Evolutionary conservation across 2,888 invertebrate genomes (phyloP).

Genomic region (Fragum fragum): DNA sequence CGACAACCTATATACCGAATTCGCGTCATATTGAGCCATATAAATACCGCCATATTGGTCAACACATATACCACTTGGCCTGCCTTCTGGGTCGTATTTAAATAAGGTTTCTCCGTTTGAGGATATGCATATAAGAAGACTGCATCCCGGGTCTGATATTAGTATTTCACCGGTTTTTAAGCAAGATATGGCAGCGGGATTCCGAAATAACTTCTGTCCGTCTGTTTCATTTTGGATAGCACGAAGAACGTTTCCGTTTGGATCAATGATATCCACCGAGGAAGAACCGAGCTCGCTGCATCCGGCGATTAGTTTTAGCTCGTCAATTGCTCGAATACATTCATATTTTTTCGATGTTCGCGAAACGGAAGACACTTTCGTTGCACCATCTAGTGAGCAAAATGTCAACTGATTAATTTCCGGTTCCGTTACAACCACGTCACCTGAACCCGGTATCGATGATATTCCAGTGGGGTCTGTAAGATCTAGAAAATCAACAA

Average conservation of each 20-base stretch:
- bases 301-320: constrained; percentile 63
- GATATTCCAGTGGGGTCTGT: constrained; percentile 71
- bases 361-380: constrained; percentile 59
- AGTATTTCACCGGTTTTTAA: constrained; percentile 59
- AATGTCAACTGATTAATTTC: constrained; percentile 62
- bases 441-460: constrained; percentile 48
- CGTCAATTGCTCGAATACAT: constrained; percentile 63
- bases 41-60: constrained; percentile 59
- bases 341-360: constrained; percentile 69
- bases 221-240: constrained; percentile 52
- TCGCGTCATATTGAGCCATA: constrained; percentile 66
- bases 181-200: constrained; percentile 67
- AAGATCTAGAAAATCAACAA: constrained; percentile 56
- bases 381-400: constrained; percentile 55
- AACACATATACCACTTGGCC: constrained; percentile 68
- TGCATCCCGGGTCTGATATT: constrained; percentile 68
- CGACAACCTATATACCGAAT: constrained; percentile 56
- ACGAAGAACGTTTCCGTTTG: constrained; percentile 62
- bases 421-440: constrained; percentile 70
- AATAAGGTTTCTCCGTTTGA: constrained; percentile 57
- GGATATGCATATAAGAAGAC: constrained; percentile 61
- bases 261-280: constrained; percentile 67
- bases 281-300: constrained; percentile 66
- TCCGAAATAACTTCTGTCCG: constrained; percentile 56
- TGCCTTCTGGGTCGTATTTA: constrained; percentile 58